Conservation (phyloP, 2,888 invertebrate genomes). For the Lasioglossum oenotherae region DNA sequence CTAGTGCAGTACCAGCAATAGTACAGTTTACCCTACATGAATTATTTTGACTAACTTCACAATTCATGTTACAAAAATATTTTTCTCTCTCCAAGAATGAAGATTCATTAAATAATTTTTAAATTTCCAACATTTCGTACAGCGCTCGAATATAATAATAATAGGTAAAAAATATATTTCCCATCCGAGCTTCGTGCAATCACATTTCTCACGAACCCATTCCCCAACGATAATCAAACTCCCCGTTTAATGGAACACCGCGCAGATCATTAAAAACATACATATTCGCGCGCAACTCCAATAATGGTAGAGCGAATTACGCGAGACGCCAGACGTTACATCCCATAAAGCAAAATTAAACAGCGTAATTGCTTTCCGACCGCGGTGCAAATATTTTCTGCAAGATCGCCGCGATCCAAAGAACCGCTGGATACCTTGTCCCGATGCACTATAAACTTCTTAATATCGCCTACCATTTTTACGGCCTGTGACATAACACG, state of each 20-base stretch:
- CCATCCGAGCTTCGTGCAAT: not conserved
- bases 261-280: not conserved
- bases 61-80: not conserved
- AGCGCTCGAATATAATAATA: not conserved
- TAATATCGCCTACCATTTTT: slow-evolving; percentile 44
- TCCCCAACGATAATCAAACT: not conserved
- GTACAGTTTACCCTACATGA: too few relatives aligned
- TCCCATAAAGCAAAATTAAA: slow-evolving; percentile 4
- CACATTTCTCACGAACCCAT: not conserved
- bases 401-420: not conserved
- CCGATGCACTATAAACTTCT: slow-evolving; percentile 25
- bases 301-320: not conserved
- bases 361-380: not conserved
- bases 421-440: not conserved
- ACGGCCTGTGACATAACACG: slow-evolving; percentile 26
- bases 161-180: not conserved
- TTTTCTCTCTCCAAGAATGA: not conserved
- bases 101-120: not conserved
- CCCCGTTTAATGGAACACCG: not conserved
- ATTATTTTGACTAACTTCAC: not conserved
- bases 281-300: not conserved
- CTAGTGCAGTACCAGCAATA: too few relatives aligned
- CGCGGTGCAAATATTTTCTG: not conserved
- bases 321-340: not conserved
- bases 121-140: not conserved